phyloP scores from a whole-genome alignment of 2,797 vertebrate genomes.

The Benthosema pterotum region DNA sequence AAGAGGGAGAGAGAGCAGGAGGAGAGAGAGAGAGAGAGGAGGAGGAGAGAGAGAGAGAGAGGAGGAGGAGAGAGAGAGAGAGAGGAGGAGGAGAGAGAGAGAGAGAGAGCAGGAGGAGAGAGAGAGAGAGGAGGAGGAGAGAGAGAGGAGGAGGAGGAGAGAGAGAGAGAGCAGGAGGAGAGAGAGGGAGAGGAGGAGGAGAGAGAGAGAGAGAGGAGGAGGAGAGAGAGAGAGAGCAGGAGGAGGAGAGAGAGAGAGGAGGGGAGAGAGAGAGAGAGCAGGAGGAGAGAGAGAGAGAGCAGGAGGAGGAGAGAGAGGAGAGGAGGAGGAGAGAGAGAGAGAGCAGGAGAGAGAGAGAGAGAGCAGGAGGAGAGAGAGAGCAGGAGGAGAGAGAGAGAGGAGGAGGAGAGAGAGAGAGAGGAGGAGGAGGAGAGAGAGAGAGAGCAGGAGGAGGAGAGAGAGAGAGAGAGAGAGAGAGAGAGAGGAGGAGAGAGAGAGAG shows the following conservation, averaged over 20 bases:
- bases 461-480: too few relatives aligned
- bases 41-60: constrained; percentile 15
- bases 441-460: constrained; percentile 22
- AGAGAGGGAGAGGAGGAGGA: constrained; percentile 6
- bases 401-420: constrained; percentile 19
- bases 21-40: constrained; percentile 14
- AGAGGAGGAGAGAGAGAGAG: constrained; percentile 6
- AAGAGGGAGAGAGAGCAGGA: too few relatives aligned
- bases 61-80: not conserved
- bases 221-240: too few relatives aligned
- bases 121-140: not conserved
- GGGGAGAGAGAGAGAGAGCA: constrained; percentile 16
- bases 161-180: constrained; percentile 19
- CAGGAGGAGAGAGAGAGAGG: constrained; percentile 11
- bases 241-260: too few relatives aligned
- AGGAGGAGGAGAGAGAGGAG: not conserved
- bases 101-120: too few relatives aligned
- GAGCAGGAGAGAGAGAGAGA: too few relatives aligned
- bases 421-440: not conserved
- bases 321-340: not conserved
- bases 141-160: constrained; percentile 16
- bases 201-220: too few relatives aligned
- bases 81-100: not conserved
- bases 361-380: constrained; percentile 29
- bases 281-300: constrained; percentile 16